These are phyloP conservation scores for Gila robusta DNA, from an alignment of 2,797 vertebrate species.

Conservation along the genomic window DNA sequence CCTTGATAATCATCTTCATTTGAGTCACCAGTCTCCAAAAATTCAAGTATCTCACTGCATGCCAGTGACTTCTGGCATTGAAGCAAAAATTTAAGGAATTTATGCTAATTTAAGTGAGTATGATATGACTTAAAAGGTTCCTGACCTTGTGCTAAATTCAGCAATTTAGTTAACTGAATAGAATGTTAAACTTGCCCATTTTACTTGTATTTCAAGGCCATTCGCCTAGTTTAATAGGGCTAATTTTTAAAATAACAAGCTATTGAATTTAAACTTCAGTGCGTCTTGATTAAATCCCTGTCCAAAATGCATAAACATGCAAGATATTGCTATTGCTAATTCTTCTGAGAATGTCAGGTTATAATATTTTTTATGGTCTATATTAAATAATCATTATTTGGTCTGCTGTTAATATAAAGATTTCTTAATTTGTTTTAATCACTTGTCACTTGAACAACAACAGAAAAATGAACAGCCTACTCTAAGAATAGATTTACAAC, in stretches of 20 bases:
- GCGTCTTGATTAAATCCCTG: not conserved
- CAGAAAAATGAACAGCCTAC: not conserved
- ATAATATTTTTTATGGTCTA: not conserved
- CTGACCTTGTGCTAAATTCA: constrained; percentile 20
- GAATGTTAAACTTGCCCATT: not conserved
- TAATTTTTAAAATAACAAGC: not conserved
- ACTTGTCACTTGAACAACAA: not conserved
- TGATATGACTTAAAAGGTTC: not conserved
- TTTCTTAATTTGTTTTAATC: not conserved
- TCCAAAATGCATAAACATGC: constrained; percentile 14
- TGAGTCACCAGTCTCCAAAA: not conserved
- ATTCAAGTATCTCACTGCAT: not conserved
- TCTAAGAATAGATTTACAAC: constrained; percentile 6
- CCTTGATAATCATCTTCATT: constrained; percentile 38
- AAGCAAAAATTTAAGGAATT: not conserved
- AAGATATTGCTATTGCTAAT: not conserved
- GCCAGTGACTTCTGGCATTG: not conserved
- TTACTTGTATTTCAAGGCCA: not conserved
- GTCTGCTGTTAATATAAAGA: not conserved
- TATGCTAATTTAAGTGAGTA: not conserved
- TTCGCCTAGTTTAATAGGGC: not conserved
- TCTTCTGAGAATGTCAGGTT: not conserved
- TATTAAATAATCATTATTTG: not conserved
- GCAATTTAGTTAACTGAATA: not conserved
- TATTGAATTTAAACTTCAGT: not conserved